Percentiles rank a stretch among this genome's conserved stretches.
Conservation (phyloP, 2,888 invertebrate species). For the Plagodis dolabraria region DNA sequence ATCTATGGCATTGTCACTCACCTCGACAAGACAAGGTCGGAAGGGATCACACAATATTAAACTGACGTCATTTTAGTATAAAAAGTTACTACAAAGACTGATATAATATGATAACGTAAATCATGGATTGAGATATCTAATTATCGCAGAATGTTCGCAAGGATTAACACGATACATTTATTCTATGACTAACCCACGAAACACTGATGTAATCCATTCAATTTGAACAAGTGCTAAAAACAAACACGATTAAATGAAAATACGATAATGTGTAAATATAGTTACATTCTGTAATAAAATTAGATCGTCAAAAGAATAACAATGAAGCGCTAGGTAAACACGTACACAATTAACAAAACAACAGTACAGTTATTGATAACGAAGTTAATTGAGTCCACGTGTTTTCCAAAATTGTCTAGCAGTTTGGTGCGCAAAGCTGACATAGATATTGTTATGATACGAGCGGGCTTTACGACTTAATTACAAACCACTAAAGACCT, state of each 20-base stretch:
- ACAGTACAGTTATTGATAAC: conserved; percentile 1
- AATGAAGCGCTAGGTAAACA: conserved; percentile 7
- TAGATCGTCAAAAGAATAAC: conserved; percentile 1
- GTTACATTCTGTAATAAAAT: neutral
- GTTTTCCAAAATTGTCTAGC: conserved; percentile 10
- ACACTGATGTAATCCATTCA: no score
- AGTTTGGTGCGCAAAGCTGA: conserved; percentile 2
- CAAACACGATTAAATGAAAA: no score
- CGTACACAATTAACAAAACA: conserved; percentile 6
- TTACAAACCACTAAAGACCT: conserved; percentile 11
- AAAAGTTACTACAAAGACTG: neutral
- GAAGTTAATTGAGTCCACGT: conserved; percentile 1
- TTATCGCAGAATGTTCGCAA: neutral
- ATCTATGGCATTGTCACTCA: conserved; percentile 7
- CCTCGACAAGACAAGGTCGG: conserved; percentile 16
- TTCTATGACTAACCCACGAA: no score
- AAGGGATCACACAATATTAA: conserved; percentile 15
- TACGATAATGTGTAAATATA: neutral
- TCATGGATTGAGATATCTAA: conserved; percentile 6
- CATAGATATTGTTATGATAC: conserved; percentile 1
- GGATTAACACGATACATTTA: neutral
- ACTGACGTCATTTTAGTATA: conserved; percentile 16
- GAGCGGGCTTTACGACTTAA: conserved; percentile 9
- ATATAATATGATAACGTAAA: conserved; percentile 6
- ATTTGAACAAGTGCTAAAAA: no score